A percentile compares a stretch with the other conserved stretches of the same genome.
Evolutionary conservation across 2,113 vertebrate genomes (phyloP).

Genomic region (Gracilinanus agilis): DNA sequence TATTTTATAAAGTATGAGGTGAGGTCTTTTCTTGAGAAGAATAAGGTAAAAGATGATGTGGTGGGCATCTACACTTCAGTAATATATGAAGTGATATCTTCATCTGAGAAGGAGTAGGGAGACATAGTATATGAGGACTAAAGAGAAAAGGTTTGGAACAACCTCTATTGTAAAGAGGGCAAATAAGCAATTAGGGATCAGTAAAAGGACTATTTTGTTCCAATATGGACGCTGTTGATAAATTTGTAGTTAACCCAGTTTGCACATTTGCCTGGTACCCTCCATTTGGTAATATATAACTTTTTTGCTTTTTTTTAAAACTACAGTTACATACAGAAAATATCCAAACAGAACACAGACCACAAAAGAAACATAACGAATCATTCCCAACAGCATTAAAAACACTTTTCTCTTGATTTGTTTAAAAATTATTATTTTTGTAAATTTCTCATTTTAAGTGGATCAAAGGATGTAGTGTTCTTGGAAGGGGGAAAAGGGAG

Average conservation of each 20-base stretch:
- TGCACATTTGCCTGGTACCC: neutral
- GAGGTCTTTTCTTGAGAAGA: neutral
- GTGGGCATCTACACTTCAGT: neutral
- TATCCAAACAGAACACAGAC: slow-evolving; percentile 68
- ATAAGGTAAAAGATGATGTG: neutral
- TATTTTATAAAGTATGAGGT: neutral
- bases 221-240: neutral
- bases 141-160: neutral
- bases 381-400: slow-evolving; percentile 66
- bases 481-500: neutral
- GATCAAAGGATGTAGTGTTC: slow-evolving; percentile 54
- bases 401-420: slow-evolving; percentile 60
- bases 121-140: neutral
- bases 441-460: slow-evolving; percentile 62
- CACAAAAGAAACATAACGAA: slow-evolving; percentile 66
- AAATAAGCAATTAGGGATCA: neutral
- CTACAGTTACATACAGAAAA: slow-evolving; percentile 75
- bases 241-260: neutral
- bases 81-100: neutral
- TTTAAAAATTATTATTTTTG: slow-evolving; percentile 74
- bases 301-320: slow-evolving; percentile 60
- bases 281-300: neutral
- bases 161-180: neutral
- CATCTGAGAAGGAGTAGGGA: neutral
- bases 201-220: neutral